Conservation (phyloP, 1,140 invertebrate genomes). For the Temnothorax nylanderi region DNA sequence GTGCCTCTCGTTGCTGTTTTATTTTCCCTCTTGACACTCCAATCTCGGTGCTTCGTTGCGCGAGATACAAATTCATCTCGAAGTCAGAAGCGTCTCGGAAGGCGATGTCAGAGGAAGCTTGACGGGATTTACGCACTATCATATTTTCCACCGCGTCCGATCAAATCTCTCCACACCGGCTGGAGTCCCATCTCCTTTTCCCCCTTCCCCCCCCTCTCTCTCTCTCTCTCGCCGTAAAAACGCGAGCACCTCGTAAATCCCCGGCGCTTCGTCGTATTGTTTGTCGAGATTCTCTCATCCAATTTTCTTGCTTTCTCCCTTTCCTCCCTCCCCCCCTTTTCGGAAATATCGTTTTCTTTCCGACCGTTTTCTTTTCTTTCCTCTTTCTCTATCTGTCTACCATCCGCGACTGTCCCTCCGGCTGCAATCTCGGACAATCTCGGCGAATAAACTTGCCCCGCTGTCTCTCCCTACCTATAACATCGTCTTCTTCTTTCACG, state of each 20-base stretch:
- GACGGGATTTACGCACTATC: slow-evolving; percentile 38
- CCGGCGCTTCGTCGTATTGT: slow-evolving; percentile 42
- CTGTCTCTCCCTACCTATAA: background rate
- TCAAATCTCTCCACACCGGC: slow-evolving; percentile 37
- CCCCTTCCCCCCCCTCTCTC: background rate
- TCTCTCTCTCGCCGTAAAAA: slow-evolving; percentile 24
- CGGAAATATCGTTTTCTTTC: slow-evolving; percentile 62
- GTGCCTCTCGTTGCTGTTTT: slow-evolving; percentile 1
- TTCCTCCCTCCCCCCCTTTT: slow-evolving; percentile 12
- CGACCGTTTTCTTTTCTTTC: background rate
- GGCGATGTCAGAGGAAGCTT: slow-evolving; percentile 17
- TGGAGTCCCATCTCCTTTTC: slow-evolving; percentile 20
- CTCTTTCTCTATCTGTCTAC: background rate
- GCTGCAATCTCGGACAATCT: slow-evolving; percentile 56
- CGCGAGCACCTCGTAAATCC: slow-evolving; percentile 39
- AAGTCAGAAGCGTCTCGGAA: slow-evolving; percentile 34
- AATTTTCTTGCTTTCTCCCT: slow-evolving; percentile 48
- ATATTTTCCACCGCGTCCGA: slow-evolving; percentile 52
- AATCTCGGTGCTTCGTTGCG: slow-evolving; percentile 37
- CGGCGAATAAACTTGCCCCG: slow-evolving; percentile 34
- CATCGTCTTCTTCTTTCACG: background rate
- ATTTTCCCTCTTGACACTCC: slow-evolving; percentile 47
- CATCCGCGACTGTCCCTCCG: slow-evolving; percentile 30
- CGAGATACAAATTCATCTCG: slow-evolving; percentile 54
- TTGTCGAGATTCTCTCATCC: slow-evolving; percentile 50